A percentile compares a stretch with the other conserved stretches of the same genome.
phyloP scores from a whole-genome alignment of 2,888 invertebrate genomes.

The Drosophila merina region DNA sequence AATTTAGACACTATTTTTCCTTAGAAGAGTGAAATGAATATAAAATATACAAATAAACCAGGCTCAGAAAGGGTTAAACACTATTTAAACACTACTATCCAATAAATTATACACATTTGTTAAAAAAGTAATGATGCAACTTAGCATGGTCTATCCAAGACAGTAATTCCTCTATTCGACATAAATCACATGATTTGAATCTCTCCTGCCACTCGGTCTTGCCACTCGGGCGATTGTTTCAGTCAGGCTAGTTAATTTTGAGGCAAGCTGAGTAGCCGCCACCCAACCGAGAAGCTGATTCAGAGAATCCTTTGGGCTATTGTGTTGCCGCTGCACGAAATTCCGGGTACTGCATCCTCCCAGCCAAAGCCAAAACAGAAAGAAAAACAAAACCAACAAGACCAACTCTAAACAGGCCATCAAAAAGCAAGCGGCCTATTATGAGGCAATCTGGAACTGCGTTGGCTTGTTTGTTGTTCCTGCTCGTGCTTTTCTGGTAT shows the following conservation, averaged over 20 bases:
- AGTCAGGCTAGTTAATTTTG: slow-evolving; percentile 48
- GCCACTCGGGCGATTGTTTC: neutral
- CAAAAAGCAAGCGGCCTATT: slow-evolving; percentile 58
- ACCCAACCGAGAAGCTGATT: slow-evolving; percentile 63
- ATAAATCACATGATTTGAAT: neutral
- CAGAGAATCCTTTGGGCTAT: slow-evolving; percentile 74
- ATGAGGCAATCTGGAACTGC: slow-evolving; percentile 60
- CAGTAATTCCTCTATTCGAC: neutral
- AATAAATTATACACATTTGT: no score
- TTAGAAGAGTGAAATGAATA: no score
- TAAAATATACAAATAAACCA: no score
- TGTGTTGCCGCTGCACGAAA: slow-evolving; percentile 71
- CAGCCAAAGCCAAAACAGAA: slow-evolving; percentile 30
- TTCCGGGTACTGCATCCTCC: slow-evolving; percentile 67
- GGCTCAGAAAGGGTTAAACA: no score
- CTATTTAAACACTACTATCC: no score
- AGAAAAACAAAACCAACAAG: slow-evolving; percentile 9
- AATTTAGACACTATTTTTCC: no score
- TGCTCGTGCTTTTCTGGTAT: slow-evolving; percentile 2
- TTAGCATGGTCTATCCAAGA: no score
- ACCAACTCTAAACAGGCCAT: slow-evolving; percentile 37
- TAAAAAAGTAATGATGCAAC: no score
- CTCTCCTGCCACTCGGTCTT: neutral
- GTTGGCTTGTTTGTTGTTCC: slow-evolving; percentile 36
- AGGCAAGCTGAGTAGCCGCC: slow-evolving; percentile 30